phyloP scores from a whole-genome alignment of 2,797 vertebrate species.

The Cyprinella venusta region DNA sequence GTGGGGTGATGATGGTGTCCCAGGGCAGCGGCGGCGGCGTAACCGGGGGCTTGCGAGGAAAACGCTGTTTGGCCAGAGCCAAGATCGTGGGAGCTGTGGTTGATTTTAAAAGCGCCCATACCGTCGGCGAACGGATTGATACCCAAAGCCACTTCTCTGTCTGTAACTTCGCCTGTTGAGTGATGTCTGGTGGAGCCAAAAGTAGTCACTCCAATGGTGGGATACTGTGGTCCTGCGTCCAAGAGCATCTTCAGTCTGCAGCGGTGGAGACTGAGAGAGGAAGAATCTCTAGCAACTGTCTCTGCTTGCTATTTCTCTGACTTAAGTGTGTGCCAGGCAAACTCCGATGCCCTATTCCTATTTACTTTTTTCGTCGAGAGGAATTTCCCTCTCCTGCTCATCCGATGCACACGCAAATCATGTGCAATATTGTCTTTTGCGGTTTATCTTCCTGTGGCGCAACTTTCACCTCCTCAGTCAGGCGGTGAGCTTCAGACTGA shows the following conservation, averaged over 20 bases:
- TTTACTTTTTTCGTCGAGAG: slow-evolving; percentile 77
- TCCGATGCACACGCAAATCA: slow-evolving; percentile 86
- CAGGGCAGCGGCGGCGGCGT: slow-evolving; percentile 91
- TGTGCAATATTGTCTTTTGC: slow-evolving; percentile 98
- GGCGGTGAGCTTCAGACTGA: slow-evolving; percentile 99
- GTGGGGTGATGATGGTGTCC: slow-evolving; percentile 95
- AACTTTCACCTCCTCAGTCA: slow-evolving; percentile 99
- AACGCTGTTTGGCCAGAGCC: slow-evolving; percentile 96
- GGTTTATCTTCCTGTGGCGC: slow-evolving; percentile 99
- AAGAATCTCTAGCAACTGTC: slow-evolving; percentile 67
- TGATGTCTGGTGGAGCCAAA: slow-evolving; percentile 98
- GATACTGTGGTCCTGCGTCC: slow-evolving; percentile 99
- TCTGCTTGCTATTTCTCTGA: slow-evolving; percentile 53
- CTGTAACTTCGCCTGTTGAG: slow-evolving; percentile 96
- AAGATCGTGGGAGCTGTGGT: slow-evolving; percentile 95
- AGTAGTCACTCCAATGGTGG: slow-evolving; percentile 98
- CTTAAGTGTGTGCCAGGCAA: slow-evolving; percentile 72
- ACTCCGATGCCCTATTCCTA: slow-evolving; percentile 76
- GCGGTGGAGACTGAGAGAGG: slow-evolving; percentile 81
- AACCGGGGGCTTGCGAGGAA: slow-evolving; percentile 95
- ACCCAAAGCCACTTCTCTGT: slow-evolving; percentile 97
- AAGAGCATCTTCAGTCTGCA: slow-evolving; percentile 95
- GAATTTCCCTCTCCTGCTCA: slow-evolving; percentile 77
- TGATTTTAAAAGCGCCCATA: slow-evolving; percentile 99
- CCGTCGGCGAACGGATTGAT: slow-evolving; percentile 99